Evolutionary conservation across 2,888 invertebrate species (phyloP).

Genomic region (Heliconius sara): DNA sequence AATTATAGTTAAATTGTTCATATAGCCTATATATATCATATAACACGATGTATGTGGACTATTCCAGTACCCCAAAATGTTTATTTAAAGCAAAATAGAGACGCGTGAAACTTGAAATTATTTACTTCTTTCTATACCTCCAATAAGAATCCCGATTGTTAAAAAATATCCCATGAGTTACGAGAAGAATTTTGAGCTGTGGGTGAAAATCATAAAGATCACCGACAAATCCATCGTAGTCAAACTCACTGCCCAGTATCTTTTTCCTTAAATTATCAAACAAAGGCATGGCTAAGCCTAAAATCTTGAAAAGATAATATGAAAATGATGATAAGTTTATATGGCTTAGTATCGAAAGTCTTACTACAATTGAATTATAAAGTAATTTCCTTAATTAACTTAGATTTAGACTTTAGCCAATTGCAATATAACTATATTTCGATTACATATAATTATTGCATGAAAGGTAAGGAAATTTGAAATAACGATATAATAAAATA

Average conservation of each 20-base stretch:
- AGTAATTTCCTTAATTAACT: neutral
- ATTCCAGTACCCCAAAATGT: too few relatives aligned
- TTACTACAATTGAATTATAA: neutral
- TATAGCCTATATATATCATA: too few relatives aligned
- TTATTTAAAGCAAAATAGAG: too few relatives aligned
- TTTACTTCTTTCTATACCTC: constrained; percentile 54
- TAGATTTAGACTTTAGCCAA: neutral
- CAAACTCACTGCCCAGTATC: constrained; percentile 56
- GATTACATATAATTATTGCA: neutral
- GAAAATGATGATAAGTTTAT: neutral
- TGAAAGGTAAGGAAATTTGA: neutral
- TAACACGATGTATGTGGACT: too few relatives aligned
- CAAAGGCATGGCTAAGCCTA: constrained; percentile 22
- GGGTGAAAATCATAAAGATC: constrained; percentile 65
- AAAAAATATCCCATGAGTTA: constrained; percentile 64
- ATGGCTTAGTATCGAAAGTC: neutral
- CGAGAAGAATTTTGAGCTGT: constrained; percentile 58
- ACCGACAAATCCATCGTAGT: constrained; percentile 57
- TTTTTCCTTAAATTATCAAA: constrained; percentile 51
- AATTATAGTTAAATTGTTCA: too few relatives aligned
- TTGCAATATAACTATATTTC: neutral
- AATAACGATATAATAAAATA: neutral
- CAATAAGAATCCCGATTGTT: constrained; percentile 56
- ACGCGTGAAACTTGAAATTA: neutral
- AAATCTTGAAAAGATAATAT: neutral